Evolutionary conservation across 53 echinoderm and acorn worm genomes (phyloP).

Genomic region (Apostichopus leukothele): DNA sequence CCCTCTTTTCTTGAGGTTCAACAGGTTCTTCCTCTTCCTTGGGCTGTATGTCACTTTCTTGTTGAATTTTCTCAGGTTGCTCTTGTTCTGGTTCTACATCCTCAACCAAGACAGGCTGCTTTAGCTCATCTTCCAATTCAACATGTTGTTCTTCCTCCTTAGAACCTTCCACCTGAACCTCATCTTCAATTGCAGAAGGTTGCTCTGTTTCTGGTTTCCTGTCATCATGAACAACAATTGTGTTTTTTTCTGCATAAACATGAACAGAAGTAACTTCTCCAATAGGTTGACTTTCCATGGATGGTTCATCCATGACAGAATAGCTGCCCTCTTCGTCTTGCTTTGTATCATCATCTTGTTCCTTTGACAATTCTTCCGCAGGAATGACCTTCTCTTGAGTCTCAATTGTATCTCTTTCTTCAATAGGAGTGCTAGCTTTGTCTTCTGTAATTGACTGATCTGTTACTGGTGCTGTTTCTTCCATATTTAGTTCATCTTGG

Average conservation of each 20-base stretch:
- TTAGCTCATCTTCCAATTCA: too few relatives aligned
- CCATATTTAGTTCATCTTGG: conserved; percentile 52
- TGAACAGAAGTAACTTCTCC: too few relatives aligned
- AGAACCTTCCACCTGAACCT: background rate
- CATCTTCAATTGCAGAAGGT: background rate
- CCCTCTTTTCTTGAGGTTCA: conserved; percentile 8
- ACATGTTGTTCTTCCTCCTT: background rate
- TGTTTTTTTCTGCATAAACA: too few relatives aligned
- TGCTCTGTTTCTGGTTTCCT: background rate
- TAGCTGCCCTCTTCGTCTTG: too few relatives aligned
- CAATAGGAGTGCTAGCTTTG: background rate
- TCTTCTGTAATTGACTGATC: background rate
- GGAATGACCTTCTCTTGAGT: background rate
- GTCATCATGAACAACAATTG: too few relatives aligned
- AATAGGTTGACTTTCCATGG: too few relatives aligned
- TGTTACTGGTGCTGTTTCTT: conserved; percentile 26
- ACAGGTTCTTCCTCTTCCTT: background rate
- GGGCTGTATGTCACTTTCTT: too few relatives aligned
- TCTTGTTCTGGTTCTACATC: background rate
- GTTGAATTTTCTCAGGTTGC: background rate
- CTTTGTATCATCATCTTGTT: background rate
- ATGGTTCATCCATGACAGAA: too few relatives aligned
- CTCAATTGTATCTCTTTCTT: conserved; percentile 30
- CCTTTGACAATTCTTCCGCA: background rate
- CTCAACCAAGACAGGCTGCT: too few relatives aligned